A percentile compares a stretch with the other conserved stretches of the same genome.
These are phyloP conservation scores for Akabosia matsudoensis DNA, from an alignment of 1,140 invertebrate species.

Conservation along the genomic window DNA sequence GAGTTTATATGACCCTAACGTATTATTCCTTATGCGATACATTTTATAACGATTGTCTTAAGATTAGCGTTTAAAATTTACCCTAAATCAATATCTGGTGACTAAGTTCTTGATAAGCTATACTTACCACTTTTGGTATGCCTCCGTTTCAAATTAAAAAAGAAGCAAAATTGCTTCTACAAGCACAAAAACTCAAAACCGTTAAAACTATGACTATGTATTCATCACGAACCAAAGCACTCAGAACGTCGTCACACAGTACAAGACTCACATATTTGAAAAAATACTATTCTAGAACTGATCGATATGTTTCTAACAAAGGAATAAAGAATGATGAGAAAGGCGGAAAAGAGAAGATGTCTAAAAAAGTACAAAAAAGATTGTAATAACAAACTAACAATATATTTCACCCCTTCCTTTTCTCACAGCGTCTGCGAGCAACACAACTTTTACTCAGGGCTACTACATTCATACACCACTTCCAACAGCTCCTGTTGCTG, in stretches of 20 bases:
- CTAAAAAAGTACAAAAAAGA: slow-evolving; percentile 3
- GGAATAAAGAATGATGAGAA: neutral
- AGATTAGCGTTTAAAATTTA: too few species aligned
- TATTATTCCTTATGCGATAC: too few species aligned
- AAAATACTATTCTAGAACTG: neutral
- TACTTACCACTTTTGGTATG: slow-evolving; percentile 7
- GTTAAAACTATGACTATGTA: neutral
- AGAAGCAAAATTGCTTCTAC: neutral
- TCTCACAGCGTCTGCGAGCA: neutral
- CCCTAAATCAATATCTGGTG: too few species aligned
- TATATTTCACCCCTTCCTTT: slow-evolving; percentile 6
- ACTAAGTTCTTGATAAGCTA: neutral
- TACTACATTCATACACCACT: neutral
- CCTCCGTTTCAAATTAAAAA: neutral
- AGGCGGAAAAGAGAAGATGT: neutral
- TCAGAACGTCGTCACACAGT: neutral
- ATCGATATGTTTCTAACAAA: neutral
- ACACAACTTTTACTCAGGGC: neutral
- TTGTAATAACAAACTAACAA: slow-evolving; percentile 21
- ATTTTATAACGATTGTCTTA: too few species aligned
- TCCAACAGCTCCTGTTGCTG: neutral
- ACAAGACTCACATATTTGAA: neutral
- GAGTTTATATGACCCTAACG: too few species aligned
- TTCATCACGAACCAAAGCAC: neutral
- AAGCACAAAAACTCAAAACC: neutral